Evolutionary conservation across 2,797 vertebrate species (phyloP), one percentile per base, ranked within the genome.

Genomic region (Ceryle rudis): DNA sequence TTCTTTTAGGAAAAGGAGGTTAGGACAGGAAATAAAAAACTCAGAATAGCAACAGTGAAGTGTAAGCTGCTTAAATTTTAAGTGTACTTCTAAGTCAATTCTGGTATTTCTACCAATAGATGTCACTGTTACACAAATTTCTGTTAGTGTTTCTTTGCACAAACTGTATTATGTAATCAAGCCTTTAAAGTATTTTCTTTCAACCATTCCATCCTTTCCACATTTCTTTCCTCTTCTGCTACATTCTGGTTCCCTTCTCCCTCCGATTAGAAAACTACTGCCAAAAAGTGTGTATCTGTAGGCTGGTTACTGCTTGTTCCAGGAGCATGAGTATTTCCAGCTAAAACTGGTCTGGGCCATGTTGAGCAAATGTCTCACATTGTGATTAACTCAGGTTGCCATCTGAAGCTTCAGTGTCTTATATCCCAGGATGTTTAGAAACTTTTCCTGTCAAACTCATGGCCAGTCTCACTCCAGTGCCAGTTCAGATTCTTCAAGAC

Each of bases 111-210:
- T 66, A 90, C 96, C 98, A 96, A 81, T 29, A 98, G 97, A 84
- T 97, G 97, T 97, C 97, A 86, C 94, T 97, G 84, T 97, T 95
- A 61, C n/a, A 80, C 81, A 94, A 37, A 69, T 58, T 62, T 62
- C 15, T 58, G 20, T 33, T 37, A 65, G 31, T 10, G 52, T 44
- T 89, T 75, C 54, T 69, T 80, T 51, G 37, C 47, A 91, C 66
- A 47, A 86, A 62, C 29, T 51, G 4, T 21, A 20, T 29, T 31
- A 37, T 0, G 6, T 18, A 49, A 31, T 47, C 5, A 11, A 26
- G 39, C 28, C 18, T 71, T 94, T 21, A 64, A 83, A 82, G 18
- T 16, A 64, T 29, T 28, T 71, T 86, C 44, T 93, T 90, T 57
- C 26, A 81, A 39, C 7, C 14, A 17, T 86, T 74, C 35, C 42